phyloP scores from a whole-genome alignment of 2,888 invertebrate species.

The Glaucopsyche alexis region DNA sequence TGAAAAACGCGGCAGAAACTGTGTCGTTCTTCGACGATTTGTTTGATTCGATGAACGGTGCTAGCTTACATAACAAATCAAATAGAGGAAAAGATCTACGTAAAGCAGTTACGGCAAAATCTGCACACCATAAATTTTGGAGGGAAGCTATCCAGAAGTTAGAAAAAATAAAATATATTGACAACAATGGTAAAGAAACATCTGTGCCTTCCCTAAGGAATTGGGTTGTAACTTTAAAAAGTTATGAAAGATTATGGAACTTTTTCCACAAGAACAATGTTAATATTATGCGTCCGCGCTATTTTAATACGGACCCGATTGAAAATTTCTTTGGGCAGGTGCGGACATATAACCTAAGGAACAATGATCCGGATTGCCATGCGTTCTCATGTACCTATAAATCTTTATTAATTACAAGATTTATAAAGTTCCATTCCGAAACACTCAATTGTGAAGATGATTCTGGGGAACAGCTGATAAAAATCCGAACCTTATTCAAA shows the following conservation, averaged over 20 bases:
- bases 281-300: conserved; percentile 33
- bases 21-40: too few relatives aligned
- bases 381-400: conserved; percentile 41
- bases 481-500: too few relatives aligned
- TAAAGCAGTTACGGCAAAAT: conserved; percentile 30
- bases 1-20: too few relatives aligned
- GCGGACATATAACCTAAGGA: conserved; percentile 43
- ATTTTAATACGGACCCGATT: conserved; percentile 33
- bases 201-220: conserved; percentile 21
- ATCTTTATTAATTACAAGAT: conserved; percentile 40
- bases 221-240: conserved; percentile 16
- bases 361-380: conserved; percentile 42
- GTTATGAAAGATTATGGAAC: conserved; percentile 4
- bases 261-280: conserved; percentile 26
- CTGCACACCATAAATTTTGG: conserved; percentile 32
- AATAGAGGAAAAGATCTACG: too few relatives aligned
- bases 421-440: conserved; percentile 10
- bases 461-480: background rate
- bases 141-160: conserved; percentile 30
- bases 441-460: background rate
- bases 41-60: too few relatives aligned
- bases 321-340: conserved; percentile 44
- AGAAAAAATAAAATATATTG: conserved; percentile 32
- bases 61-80: too few relatives aligned
- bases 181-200: conserved; percentile 15